Evolutionary conservation across 2,797 vertebrate genomes (phyloP).

Genomic region (Yasuhikotakia modesta): DNA sequence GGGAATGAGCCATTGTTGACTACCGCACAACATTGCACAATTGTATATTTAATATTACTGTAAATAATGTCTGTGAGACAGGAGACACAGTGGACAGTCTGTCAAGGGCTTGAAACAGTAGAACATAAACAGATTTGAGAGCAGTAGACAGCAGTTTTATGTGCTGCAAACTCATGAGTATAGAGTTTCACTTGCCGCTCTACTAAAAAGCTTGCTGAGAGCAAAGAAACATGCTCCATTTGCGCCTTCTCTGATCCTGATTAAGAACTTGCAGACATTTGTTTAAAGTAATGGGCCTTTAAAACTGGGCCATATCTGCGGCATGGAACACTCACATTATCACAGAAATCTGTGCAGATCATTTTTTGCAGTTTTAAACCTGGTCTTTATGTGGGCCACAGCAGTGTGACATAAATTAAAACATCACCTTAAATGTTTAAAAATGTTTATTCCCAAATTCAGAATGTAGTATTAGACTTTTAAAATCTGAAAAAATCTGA

Average conservation of each 20-base stretch:
- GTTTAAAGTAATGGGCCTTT: background rate
- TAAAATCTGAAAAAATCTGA: background rate
- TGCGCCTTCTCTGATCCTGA: constrained; percentile 56
- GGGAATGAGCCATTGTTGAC: background rate
- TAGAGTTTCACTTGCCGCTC: background rate
- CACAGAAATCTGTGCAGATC: constrained; percentile 41
- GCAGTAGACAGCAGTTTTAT: background rate
- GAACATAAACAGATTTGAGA: constrained; percentile 12
- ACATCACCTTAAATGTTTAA: background rate
- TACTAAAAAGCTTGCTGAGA: constrained; percentile 24
- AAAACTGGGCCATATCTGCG: constrained; percentile 67
- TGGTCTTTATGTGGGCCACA: constrained; percentile 1
- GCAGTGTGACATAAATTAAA: background rate
- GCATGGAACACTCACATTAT: constrained; percentile 64
- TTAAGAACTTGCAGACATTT: constrained; percentile 48
- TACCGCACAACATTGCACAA: background rate
- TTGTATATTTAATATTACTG: constrained; percentile 17
- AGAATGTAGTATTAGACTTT: background rate
- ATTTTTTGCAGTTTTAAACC: constrained; percentile 19
- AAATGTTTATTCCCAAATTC: background rate
- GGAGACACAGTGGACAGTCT: constrained; percentile 21
- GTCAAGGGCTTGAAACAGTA: constrained; percentile 18
- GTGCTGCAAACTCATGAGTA: background rate
- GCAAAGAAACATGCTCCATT: constrained; percentile 47
- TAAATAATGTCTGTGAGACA: background rate